Evolutionary conservation across 2,113 vertebrate genomes (phyloP), one percentile per base, ranked within the genome.

Genomic region (Phainopepla nitens): DNA sequence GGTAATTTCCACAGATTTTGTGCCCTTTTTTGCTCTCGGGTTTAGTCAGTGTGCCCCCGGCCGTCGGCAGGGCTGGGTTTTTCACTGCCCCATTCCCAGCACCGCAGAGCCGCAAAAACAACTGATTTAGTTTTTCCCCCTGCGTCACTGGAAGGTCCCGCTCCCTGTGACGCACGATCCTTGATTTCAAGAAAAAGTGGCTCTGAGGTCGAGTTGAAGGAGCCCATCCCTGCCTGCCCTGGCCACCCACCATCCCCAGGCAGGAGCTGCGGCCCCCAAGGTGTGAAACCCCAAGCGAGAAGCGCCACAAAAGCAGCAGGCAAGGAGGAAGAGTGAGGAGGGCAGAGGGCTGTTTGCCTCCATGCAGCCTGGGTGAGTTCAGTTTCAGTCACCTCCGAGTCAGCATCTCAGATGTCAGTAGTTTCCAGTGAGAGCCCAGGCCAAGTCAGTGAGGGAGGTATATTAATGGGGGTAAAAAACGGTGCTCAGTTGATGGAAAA

Each of bases 1-100:
- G 91, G 45, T 81, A 87, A 95, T 96, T 97, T 95, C 96, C 90
- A 96, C 92, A 96, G 61, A 47, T 96, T 97, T 95, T 86, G 70
- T 91, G 76, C 51, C 53, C 36, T 29, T 28, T 80, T 90, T 76
- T 83, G 25, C 68, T 97, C 93, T 96, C 90, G 0, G 88, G 72
- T 96, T 97, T 95, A 97, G 93, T 97, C 96, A 97, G 41, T 14
- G 56, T 22, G 66, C 57, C 75, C 57, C 44, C 4, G 1, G 79
- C 35, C 16, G 13, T 10, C 0, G 5, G 68, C 91, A 50, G 0
- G 0, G 24, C 17, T 81, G 82, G 35, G 49, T 80, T 84, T 96
- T 86, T 91, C 79, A 9, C 27, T 1, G 24, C 58, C 87, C 87
- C 79, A 62, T 95, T 94, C 84, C 91, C 17, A 10, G 77, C 77